Conservation (phyloP, 2,888 invertebrate species). For the Tiliacea citrago region DNA sequence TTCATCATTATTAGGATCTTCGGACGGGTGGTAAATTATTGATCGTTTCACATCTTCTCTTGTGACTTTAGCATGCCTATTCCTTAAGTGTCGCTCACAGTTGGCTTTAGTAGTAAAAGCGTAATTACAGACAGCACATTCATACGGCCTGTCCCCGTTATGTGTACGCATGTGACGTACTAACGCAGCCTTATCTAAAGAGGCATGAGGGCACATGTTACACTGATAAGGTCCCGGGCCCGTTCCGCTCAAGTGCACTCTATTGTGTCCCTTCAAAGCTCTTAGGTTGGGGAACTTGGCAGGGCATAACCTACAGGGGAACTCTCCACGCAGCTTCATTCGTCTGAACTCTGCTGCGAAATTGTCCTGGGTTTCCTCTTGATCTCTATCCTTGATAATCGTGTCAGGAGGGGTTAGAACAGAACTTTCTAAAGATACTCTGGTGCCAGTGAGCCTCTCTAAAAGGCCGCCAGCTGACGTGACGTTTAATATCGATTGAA, state of each 20-base stretch:
- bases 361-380: constrained; percentile 94
- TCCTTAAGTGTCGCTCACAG: constrained; percentile 98
- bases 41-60: constrained; percentile 97
- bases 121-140: constrained; percentile 98
- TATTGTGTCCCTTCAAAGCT: constrained; percentile 97
- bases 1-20: constrained; percentile 95
- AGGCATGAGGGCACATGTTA: constrained; percentile 97
- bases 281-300: constrained; percentile 97
- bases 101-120: constrained; percentile 99
- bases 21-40: constrained; percentile 96
- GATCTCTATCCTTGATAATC: constrained; percentile 82
- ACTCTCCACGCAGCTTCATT: constrained; percentile 97
- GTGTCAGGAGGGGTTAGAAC: constrained; percentile 87
- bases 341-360: constrained; percentile 96
- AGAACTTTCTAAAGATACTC: constrained; percentile 84
- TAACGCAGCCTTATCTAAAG: constrained; percentile 97
- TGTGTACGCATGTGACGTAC: constrained; percentile 98
- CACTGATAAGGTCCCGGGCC: constrained; percentile 96
- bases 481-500: constrained; percentile 95
- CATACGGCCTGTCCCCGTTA: constrained; percentile 98
- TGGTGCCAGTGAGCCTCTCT: constrained; percentile 90
- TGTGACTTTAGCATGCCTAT: constrained; percentile 96
- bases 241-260: constrained; percentile 95
- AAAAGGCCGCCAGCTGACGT: constrained; percentile 93
- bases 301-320: constrained; percentile 97